Percentiles rank a stretch among this genome's conserved stretches.
These are phyloP conservation scores for Thunnus maccoyii DNA, from an alignment of 2,113 vertebrate genomes.

Conservation along the genomic window DNA sequence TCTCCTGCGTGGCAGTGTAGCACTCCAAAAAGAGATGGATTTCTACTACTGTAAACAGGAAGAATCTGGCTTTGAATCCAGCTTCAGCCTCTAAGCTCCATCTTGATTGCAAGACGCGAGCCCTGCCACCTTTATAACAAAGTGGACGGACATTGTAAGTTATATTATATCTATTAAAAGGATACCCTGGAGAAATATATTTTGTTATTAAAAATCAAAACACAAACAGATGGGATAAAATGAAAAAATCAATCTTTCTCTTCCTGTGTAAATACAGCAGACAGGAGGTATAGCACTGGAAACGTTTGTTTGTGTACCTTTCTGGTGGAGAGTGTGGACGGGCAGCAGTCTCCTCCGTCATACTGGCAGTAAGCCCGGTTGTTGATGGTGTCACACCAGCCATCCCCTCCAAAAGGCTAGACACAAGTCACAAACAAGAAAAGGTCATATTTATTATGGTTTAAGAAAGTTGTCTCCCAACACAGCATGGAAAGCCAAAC, in stretches of 20 bases:
- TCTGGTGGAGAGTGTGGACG: slow-evolving; percentile 94
- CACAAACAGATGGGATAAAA: slow-evolving; percentile 17
- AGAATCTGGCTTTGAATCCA: slow-evolving; percentile 57
- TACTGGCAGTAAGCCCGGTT: slow-evolving; percentile 97
- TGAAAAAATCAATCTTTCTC: slow-evolving; percentile 10
- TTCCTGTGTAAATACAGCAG: not conserved
- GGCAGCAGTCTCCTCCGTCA: slow-evolving; percentile 97
- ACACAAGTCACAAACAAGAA: slow-evolving; percentile 62
- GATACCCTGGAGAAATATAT: not conserved
- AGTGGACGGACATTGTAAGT: slow-evolving; percentile 2
- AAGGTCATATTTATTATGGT: slow-evolving; percentile 12
- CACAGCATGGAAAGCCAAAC: not conserved
- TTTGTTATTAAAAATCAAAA: not conserved
- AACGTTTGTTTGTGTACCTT: slow-evolving; percentile 86
- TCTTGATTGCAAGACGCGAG: slow-evolving; percentile 45
- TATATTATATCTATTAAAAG: not conserved
- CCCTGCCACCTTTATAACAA: slow-evolving; percentile 23
- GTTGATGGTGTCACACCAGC: slow-evolving; percentile 98
- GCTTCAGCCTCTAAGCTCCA: slow-evolving; percentile 38
- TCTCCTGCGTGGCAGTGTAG: slow-evolving; percentile 62
- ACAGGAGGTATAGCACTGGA: slow-evolving; percentile 6
- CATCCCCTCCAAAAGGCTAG: slow-evolving; percentile 96
- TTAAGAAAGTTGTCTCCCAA: not conserved
- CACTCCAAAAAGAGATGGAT: slow-evolving; percentile 59
- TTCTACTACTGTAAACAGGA: slow-evolving; percentile 77